Evolutionary conservation across 2,113 vertebrate species (phyloP), one percentile per base, ranked within the genome.

Genomic region (Bos javanicus): DNA sequence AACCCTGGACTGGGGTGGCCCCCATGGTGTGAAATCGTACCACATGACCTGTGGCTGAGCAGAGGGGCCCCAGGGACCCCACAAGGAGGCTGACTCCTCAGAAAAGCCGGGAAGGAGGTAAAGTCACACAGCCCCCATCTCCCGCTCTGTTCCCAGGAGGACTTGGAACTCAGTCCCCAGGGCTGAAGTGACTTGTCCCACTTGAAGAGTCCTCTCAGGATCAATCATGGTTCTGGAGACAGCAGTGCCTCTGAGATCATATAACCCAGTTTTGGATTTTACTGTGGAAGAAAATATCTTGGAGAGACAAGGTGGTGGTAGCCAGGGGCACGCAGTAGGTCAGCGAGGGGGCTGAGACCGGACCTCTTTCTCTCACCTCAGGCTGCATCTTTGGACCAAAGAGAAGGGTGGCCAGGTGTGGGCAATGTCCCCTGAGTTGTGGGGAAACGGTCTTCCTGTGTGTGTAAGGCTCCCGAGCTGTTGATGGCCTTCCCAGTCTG

Each of bases 61-160:
- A 59, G n/a, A 52, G 86, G 5, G 33, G 54, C 25, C 56, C 50
- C 28, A 14, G 13, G 39, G 46, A 50, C 19, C 52, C 64, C 43
- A 15, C 52, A 33, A 10, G 54, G 62, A 94, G 62, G 50, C 4
- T 4, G 7, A 30, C 23, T 26, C 39, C 23, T 76, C 78, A 87
- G 81, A 54, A 85, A 30, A 19, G 2, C 81, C 1, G 4, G 52
- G 91, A 76, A 67, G 91, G 59, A 80, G 62, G 52, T 56, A 7
- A 85, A 52, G 54, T 59, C 13, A 4, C 0, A 0, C 0, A 14
- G 23, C 13, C 11, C 8, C 43, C 0, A 0, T 60, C 54, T 94
- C 48, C 80, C 28, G 12, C 16, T 76, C 30, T 82, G 6, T 23
- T 62, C 21, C 48, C 28, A 16, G 33, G 50, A 25, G 33, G 67